phyloP scores from a whole-genome alignment of 2,797 vertebrate genomes.

The Channallabes apus region DNA sequence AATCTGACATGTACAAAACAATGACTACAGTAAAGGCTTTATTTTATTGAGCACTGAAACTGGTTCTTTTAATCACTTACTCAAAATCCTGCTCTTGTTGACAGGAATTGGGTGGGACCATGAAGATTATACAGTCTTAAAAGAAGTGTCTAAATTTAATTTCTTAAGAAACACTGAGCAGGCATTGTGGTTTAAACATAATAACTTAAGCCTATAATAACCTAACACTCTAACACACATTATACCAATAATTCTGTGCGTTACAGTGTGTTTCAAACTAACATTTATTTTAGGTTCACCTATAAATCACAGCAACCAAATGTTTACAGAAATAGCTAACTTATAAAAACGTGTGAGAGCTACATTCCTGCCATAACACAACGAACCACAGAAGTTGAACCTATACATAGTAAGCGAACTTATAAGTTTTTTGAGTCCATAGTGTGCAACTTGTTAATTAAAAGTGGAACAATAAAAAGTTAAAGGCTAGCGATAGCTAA shows the following conservation, averaged over 20 bases:
- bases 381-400: background rate
- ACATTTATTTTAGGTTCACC: no score
- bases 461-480: background rate
- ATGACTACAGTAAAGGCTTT: background rate
- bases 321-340: no score
- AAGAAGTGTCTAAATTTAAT: background rate
- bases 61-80: background rate
- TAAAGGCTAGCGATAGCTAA: background rate
- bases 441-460: background rate
- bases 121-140: background rate
- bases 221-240: no score
- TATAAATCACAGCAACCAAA: no score
- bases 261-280: no score
- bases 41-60: background rate
- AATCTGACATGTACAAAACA: conserved; percentile 23
- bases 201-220: background rate
- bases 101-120: background rate
- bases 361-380: background rate
- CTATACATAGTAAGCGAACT: background rate
- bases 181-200: background rate
- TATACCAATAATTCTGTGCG: background rate
- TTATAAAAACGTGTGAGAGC: background rate
- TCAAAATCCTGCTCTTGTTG: background rate
- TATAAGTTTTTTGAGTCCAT: background rate
- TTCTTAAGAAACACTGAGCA: no score